These are phyloP conservation scores for Bibio marci DNA, from an alignment of 2,888 invertebrate genomes.

Conservation along the genomic window DNA sequence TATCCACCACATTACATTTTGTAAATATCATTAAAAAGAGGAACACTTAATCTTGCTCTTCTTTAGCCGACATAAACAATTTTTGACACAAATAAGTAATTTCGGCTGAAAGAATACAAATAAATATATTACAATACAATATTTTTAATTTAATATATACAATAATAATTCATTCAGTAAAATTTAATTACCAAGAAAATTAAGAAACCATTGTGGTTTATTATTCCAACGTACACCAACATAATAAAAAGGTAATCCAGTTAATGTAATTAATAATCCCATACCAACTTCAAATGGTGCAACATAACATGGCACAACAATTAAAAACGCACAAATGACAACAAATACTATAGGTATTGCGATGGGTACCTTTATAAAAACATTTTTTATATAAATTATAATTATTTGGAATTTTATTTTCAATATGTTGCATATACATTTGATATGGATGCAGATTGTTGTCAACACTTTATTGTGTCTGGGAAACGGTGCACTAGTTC, in stretches of 20 bases:
- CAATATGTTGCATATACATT: no score
- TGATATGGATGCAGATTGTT: no score
- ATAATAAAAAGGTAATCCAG: slow-evolving; percentile 69
- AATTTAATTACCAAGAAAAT: slow-evolving; percentile 46
- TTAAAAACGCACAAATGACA: slow-evolving; percentile 53
- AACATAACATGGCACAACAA: slow-evolving; percentile 62
- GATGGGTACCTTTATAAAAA: slow-evolving; percentile 40
- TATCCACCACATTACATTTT: no score
- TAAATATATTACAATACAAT: slow-evolving; percentile 6
- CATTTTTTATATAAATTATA: no score
- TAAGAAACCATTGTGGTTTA: slow-evolving; percentile 42
- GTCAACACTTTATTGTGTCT: no score
- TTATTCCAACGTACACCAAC: slow-evolving; percentile 48
- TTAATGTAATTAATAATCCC: slow-evolving; percentile 60
- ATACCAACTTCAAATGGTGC: slow-evolving; percentile 64
- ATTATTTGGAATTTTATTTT: no score
- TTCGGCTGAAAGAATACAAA: slow-evolving; percentile 32
- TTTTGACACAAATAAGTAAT: slow-evolving; percentile 49
- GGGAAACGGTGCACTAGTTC: no score
- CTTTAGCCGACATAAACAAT: slow-evolving; percentile 58
- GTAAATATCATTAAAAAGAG: no score
- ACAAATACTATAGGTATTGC: slow-evolving; percentile 66
- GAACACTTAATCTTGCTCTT: slow-evolving; percentile 45
- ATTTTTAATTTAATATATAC: no score
- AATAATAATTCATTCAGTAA: not conserved